Conservation (phyloP, 2,888 invertebrate genomes). For the Toxonevra muliebris region DNA sequence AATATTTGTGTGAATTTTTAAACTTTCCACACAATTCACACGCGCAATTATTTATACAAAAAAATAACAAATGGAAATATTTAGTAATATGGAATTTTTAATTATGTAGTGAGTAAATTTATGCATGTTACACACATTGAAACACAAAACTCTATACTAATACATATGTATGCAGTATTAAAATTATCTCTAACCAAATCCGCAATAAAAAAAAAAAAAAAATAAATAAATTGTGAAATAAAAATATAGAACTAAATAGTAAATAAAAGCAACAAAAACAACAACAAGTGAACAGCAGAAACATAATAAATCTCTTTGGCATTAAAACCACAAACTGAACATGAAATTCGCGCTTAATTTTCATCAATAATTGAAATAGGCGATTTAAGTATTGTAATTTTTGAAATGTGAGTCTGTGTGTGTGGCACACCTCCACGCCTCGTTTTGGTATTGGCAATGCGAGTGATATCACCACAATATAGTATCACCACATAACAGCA, state of each 20-base stretch:
- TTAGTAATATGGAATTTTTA: too few relatives aligned
- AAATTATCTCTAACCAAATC: background rate
- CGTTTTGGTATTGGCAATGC: too few relatives aligned
- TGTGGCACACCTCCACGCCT: too few relatives aligned
- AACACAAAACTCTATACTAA: background rate
- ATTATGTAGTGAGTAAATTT: too few relatives aligned
- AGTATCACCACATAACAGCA: too few relatives aligned
- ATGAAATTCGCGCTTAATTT: conserved; percentile 42
- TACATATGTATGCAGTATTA: background rate
- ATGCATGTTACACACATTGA: background rate
- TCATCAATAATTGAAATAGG: conserved; percentile 48
- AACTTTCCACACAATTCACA: background rate
- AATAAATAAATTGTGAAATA: background rate
- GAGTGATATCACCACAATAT: too few relatives aligned
- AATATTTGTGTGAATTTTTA: background rate
- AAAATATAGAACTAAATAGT: background rate
- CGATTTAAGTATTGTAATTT: conserved; percentile 46
- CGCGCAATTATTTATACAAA: too few relatives aligned
- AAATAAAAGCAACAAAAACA: background rate
- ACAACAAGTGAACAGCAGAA: background rate
- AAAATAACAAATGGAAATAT: too few relatives aligned
- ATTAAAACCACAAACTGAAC: conserved; percentile 33
- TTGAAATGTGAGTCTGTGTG: too few relatives aligned
- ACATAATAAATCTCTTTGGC: conserved; percentile 28
- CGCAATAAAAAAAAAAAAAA: background rate